Base-by-base conservation (phyloP, 2,113 vertebrate genomes). In the Eretmochelys imbricata region DNA sequence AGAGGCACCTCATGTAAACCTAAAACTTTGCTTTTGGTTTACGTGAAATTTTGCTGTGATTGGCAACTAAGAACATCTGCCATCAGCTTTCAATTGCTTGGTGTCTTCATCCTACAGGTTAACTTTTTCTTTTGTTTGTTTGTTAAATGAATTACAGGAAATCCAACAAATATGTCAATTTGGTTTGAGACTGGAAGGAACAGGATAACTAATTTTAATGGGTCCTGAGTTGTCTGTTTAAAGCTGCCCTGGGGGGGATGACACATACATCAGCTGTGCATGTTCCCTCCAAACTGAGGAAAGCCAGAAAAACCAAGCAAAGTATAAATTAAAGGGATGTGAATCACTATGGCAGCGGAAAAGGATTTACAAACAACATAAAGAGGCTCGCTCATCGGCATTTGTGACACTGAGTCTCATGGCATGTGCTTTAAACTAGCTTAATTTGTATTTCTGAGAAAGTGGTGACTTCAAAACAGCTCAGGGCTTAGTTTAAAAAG, bases 401-500 rank as follows among this genome's bases (percentile, higher is more conserved):
- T 86, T 92, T 80, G 11, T 91, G 49, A n/a, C 19, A 88, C 54
- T 46, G 16, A 19, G 54, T 46, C 57, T 76, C 46, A 11, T 25
- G 0, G 59, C 3, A 72, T 5, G 20, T 84, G 10, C 69, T 86
- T 46, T 51, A 8, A 84, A 95, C 13, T 24, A 59, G 4, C 48
- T 89, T 92, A 82, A 92, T 94, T 65, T 57, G 9, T 90, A 29
- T 79, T 90, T 93, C 69, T 89, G 84, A 94, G 89, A 83, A 31
- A 54, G 35, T 11, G 57, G 10, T 42, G 10, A 35, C 31, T 95
- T 92, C 35, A 19, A 42, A 72, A 27, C 5, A 35, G 25, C 10
- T 42, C 7, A 31, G 7, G 51, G 27, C 29, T 55, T 75, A 69
- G 38, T 46, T 69, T 55, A 25, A 76, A 38, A 76, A 46, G 38